These are phyloP conservation scores for Crypturellus tataupa DNA, from an alignment of 2,797 vertebrate genomes.

Conservation along the genomic window DNA sequence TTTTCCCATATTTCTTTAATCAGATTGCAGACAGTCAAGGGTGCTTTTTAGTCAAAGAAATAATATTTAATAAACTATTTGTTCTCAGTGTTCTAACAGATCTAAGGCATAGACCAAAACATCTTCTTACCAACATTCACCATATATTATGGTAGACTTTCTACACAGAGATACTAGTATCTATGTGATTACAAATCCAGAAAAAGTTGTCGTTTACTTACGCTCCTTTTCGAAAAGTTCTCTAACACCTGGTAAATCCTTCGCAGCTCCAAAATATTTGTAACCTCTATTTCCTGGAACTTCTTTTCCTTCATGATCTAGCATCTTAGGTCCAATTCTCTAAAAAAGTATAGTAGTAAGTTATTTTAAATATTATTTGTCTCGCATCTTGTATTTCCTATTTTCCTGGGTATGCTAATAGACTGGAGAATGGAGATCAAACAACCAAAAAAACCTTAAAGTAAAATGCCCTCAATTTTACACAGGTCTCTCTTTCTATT, in stretches of 20 bases:
- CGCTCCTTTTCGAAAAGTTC: constrained; percentile 97
- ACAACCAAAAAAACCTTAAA: not conserved
- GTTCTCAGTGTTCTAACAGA: not conserved
- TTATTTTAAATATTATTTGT: not conserved
- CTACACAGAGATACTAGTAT: not conserved
- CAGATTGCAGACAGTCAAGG: not conserved
- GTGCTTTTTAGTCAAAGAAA: not conserved
- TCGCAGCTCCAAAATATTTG: constrained; percentile 96
- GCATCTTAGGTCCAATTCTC: constrained; percentile 94
- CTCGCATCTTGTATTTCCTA: not conserved
- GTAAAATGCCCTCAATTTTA: not conserved
- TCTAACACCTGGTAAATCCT: constrained; percentile 94
- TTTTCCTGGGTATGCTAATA: not conserved
- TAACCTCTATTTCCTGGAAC: constrained; percentile 97
- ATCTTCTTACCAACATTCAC: not conserved
- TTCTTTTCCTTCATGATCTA: constrained; percentile 96
- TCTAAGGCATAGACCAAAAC: not conserved
- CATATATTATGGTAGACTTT: not conserved
- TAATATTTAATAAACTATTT: not conserved
- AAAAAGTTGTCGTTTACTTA: constrained; percentile 77
- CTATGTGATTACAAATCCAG: accelerated
- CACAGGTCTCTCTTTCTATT: not conserved
- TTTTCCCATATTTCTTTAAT: not conserved
- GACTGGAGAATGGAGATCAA: not conserved
- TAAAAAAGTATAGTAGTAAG: not conserved